Percentiles rank a stretch among this genome's conserved stretches.
Evolutionary conservation across 2,797 vertebrate genomes (phyloP).

Genomic region (Salarias fasciatus): DNA sequence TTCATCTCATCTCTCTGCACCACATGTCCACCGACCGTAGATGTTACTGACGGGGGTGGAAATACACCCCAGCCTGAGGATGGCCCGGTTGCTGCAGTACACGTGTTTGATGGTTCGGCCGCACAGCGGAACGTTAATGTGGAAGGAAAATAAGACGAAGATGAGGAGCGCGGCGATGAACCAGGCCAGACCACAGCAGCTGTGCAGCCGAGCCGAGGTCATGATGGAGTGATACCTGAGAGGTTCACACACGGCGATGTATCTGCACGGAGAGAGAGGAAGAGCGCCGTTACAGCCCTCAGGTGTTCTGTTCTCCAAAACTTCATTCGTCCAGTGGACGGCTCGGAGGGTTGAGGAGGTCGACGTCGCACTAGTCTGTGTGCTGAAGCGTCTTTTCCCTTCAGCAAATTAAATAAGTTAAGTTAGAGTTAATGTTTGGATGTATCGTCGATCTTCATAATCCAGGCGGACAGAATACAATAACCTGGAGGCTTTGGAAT

Average conservation of each 20-base stretch:
- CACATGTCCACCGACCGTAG: conserved; percentile 56
- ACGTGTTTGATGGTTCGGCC: conserved; percentile 51
- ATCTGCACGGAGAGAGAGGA: conserved; percentile 55
- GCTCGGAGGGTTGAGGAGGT: too few relatives aligned
- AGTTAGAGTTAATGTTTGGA: too few relatives aligned
- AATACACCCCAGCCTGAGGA: conserved; percentile 56
- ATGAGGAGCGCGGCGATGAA: conserved; percentile 36
- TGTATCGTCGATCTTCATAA: too few relatives aligned
- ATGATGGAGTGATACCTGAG: conserved; percentile 68
- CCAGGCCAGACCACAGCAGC: conserved; percentile 62
- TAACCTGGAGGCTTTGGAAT: too few relatives aligned
- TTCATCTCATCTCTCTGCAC: too few relatives aligned
- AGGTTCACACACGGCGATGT: conserved; percentile 66
- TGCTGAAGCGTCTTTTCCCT: too few relatives aligned
- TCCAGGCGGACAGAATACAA: too few relatives aligned
- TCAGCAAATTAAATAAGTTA: too few relatives aligned
- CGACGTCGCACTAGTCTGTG: too few relatives aligned
- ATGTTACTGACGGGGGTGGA: conserved; percentile 47
- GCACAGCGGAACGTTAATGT: conserved; percentile 52
- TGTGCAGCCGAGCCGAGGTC: conserved; percentile 50
- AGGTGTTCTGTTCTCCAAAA: too few relatives aligned
- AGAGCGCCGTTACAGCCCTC: too few relatives aligned
- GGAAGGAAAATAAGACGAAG: conserved; percentile 51
- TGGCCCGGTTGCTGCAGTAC: conserved; percentile 66
- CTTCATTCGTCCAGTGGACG: too few relatives aligned